Evolutionary conservation across 92 coral and sea anemone species (phyloP).

Genomic region (Bergia sp.): DNA sequence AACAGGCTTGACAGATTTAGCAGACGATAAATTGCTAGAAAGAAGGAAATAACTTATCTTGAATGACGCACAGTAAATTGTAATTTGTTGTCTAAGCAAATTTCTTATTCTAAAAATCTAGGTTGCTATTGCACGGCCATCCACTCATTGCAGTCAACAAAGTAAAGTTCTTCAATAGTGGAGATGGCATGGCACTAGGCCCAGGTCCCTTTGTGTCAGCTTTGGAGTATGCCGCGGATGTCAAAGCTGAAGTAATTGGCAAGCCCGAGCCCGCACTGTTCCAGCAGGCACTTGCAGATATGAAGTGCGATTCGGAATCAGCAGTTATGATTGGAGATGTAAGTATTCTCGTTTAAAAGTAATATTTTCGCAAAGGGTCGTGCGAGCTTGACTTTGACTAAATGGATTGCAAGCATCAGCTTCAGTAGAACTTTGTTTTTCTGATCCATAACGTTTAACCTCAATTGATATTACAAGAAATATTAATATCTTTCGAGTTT

Average conservation of each 20-base stretch:
- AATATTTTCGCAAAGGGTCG: no score
- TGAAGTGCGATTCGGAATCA: slow-evolving; percentile 69
- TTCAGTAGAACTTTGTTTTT: no score
- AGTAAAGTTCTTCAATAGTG: slow-evolving; percentile 83
- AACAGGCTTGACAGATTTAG: no score
- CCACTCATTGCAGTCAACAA: slow-evolving; percentile 95
- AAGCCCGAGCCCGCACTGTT: slow-evolving; percentile 89
- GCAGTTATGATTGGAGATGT: slow-evolving; percentile 98
- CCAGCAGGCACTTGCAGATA: slow-evolving; percentile 74
- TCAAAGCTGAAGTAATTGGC: slow-evolving; percentile 83
- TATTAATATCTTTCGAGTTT: no score
- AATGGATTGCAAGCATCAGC: no score
- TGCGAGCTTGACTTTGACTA: no score
- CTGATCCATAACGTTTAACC: no score
- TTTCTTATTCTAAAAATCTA: slow-evolving; percentile 9
- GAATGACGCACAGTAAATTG: no score
- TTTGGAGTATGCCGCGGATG: slow-evolving; percentile 85
- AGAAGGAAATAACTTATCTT: no score
- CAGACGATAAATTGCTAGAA: no score
- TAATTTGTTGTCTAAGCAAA: no score
- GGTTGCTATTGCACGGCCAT: slow-evolving; percentile 82
- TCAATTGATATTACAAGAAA: no score
- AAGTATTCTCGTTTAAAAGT: slow-evolving; percentile 33
- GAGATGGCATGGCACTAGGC: slow-evolving; percentile 98
- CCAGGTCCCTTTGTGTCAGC: slow-evolving; percentile 97